Conservation (phyloP, 2,113 vertebrate species). For the Neoarius graeffei region DNA sequence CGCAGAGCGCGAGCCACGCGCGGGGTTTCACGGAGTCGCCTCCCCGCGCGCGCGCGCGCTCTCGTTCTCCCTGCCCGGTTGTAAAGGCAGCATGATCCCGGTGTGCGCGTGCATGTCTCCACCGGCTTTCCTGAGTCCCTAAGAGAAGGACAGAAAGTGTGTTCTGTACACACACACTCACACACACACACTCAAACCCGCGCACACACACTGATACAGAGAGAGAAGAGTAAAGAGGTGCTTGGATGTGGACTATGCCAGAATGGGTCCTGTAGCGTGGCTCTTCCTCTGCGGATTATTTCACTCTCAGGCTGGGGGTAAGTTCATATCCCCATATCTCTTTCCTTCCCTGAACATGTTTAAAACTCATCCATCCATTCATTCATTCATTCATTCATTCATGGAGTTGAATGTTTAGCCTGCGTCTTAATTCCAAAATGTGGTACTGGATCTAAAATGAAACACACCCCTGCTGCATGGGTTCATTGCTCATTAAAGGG, state of each 20-base stretch:
- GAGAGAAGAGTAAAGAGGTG: slow-evolving; percentile 53
- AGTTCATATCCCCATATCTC: slow-evolving; percentile 67
- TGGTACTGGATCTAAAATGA: background rate
- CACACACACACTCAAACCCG: no score
- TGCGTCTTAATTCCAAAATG: no score
- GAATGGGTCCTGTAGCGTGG: slow-evolving; percentile 90
- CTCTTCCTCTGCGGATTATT: slow-evolving; percentile 92
- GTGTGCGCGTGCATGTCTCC: slow-evolving; percentile 14
- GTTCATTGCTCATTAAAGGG: background rate
- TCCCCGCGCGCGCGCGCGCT: slow-evolving; percentile 65
- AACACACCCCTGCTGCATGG: background rate
- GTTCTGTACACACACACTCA: background rate
- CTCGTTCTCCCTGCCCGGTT: background rate
- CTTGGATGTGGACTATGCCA: slow-evolving; percentile 91
- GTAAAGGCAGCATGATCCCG: slow-evolving; percentile 38
- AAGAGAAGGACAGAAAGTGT: slow-evolving; percentile 22
- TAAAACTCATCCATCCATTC: no score
- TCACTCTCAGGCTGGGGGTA: slow-evolving; percentile 86
- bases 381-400: no score
- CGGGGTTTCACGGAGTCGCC: slow-evolving; percentile 36
- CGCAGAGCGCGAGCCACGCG: background rate
- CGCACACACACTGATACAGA: background rate
- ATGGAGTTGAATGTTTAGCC: background rate
- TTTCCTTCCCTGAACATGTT: background rate
- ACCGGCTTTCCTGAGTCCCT: slow-evolving; percentile 23